Evolutionary conservation across 1,140 invertebrate species (phyloP), one percentile per base, ranked within the genome.

Genomic region (Drosophila burlai): DNA sequence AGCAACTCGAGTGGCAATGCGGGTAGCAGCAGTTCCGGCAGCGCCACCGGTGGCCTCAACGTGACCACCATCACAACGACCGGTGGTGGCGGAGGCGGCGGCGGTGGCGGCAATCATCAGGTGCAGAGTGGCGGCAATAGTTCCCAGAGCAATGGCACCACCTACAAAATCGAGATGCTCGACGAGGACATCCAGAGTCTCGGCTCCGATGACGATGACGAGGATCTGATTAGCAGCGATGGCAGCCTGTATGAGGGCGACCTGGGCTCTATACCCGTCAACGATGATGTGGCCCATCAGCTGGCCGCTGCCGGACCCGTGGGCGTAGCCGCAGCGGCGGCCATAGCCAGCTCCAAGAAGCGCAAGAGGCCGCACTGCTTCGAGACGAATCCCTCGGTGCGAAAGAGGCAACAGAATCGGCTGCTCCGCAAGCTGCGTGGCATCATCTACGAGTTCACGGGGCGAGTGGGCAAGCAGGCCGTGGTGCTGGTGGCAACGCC

Each of bases 371-470:
- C 98, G 38, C 98, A 99, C 94, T 97, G 97, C 83, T 99, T 99
- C 94, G 98, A 99, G 94, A 99, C 98, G 58, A 99, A 99, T 95
- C 98, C 98, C 8, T 99, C 98, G 45, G 98, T 99, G 60, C 94
- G 98, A 76, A 99, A 99, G 94, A 94, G 98, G 67, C 98, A 99
- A 94, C 98, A 99, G 94, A 99, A 99, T 91, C 95, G 98, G 86
- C 94, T 99, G 73, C 94, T 99, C 49, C 95, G 97, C 77, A 98
- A 98, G 94, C 94, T 98, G 66, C 92, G 98, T 96, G 96, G 98
- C 97, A 97, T 98, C 13, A 99, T 99, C 92, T 98, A 99, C 91
- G 98, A 99, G 93, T 99, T 99, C 94, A 97, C 98, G 50, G 98
- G 98, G 0, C 94, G 98, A 69, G 98, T 99, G 49, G 98, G 98